A percentile compares a stretch with the other conserved stretches of the same genome.
phyloP scores from a whole-genome alignment of 1,140 invertebrate genomes.

The Oryzaephilus surinamensis region DNA sequence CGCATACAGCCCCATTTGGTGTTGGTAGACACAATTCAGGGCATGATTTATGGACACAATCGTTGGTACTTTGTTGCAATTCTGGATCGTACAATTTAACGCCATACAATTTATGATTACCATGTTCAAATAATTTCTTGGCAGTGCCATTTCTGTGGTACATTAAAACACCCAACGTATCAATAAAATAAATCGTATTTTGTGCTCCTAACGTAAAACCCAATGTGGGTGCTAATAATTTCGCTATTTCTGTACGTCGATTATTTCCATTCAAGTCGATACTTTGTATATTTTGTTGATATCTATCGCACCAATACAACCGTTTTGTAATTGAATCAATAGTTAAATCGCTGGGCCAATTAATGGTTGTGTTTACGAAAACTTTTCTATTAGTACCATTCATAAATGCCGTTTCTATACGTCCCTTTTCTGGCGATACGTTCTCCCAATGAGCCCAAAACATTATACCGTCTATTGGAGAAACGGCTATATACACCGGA shows the following conservation, averaged over 20 bases:
- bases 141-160: conserved; percentile 37
- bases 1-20: conserved; percentile 40
- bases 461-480: conserved; percentile 52
- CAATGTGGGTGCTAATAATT: not conserved
- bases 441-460: conserved; percentile 74
- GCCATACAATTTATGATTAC: conserved; percentile 50
- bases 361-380: conserved; percentile 46
- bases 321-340: conserved; percentile 65
- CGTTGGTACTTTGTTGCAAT: conserved; percentile 35
- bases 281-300: conserved; percentile 62
- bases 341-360: conserved; percentile 80
- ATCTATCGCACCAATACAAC: conserved; percentile 68
- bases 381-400: conserved; percentile 56
- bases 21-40: conserved; percentile 47
- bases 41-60: conserved; percentile 39
- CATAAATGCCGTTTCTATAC: conserved; percentile 66
- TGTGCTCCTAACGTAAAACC: conserved; percentile 43
- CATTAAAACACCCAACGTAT: conserved; percentile 49
- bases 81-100: conserved; percentile 47
- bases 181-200: conserved; percentile 60
- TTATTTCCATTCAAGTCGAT: conserved; percentile 60
- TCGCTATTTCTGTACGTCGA: conserved; percentile 48
- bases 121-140: conserved; percentile 35
- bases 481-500: conserved; percentile 57
- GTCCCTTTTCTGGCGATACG: conserved; percentile 37